Base-by-base conservation (phyloP, 1,140 invertebrate species). In the Homarus americanus region DNA sequence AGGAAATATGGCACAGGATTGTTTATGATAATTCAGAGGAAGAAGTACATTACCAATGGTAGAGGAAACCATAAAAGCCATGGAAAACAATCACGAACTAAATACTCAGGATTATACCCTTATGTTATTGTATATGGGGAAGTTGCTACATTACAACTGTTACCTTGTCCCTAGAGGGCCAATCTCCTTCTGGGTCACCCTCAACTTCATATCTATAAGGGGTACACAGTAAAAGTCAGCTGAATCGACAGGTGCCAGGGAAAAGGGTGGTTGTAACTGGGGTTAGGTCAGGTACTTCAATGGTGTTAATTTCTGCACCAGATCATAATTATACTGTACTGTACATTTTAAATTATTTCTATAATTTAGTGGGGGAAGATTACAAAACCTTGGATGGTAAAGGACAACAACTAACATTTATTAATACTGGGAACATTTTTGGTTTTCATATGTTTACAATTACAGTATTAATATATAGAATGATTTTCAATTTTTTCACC, bases 91-190 rank as follows among this genome's bases (percentile, higher is more conserved):
- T n/a, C n/a, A n/a, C n/a, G n/a, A n/a, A n/a, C n/a, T n/a, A n/a
- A n/a, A n/a, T n/a, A n/a, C n/a, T n/a, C n/a, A n/a, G n/a, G n/a
- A n/a, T n/a, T n/a, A n/a, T n/a, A 49, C 44, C 12, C 44, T 49
- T 49, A 7, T 49, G 5, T 49, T 49, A 20, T 63, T 20, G 4
- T 63, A 24, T 20, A 20, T 63, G 15, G 5, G 24, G 58, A 63
- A 63, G 20, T 24, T 63, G 40, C 24, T 78, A 78, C 38, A 28
- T 3, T 80, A 32, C 44, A 40, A 40, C 36, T 3, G 17, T 80
- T 80, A 80, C 78, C 78, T 80, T 17, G 12, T 41, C 38, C 78
- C 78, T 80, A 80, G n/a, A 80, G 78, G 41, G 78, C 28, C 20
- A 32, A 1, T 41, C 40, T 15, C n/a, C 78, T 53, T 49, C 78